Evolutionary conservation across 2,888 invertebrate species (phyloP).

Genomic region (Calameuta pallipes): DNA sequence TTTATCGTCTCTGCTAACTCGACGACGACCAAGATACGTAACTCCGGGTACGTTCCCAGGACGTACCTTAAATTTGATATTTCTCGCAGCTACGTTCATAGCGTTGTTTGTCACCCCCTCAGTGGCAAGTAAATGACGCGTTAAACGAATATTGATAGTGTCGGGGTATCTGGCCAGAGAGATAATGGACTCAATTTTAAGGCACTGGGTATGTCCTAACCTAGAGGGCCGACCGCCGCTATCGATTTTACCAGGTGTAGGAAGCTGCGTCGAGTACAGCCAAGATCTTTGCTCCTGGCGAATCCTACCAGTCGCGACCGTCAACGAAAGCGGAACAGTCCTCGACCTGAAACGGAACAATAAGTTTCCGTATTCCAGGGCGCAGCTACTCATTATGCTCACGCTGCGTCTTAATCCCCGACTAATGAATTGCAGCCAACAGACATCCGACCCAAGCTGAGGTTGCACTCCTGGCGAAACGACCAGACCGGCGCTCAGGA

Average conservation of each 20-base stretch:
- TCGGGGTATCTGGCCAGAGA: constrained; percentile 44
- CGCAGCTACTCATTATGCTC: constrained; percentile 45
- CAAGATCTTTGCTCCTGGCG: constrained; percentile 9
- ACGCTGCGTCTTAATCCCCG: constrained; percentile 45
- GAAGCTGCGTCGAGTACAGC: constrained; percentile 18
- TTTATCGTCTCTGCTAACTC: background rate
- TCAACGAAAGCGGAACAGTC: background rate
- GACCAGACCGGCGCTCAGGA: background rate
- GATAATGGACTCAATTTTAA: constrained; percentile 53
- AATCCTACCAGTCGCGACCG: background rate
- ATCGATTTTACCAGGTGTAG: constrained; percentile 17
- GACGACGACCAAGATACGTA: background rate
- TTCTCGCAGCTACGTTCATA: constrained; percentile 29
- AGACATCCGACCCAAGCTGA: constrained; percentile 22
- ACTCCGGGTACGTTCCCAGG: background rate
- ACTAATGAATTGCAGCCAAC: constrained; percentile 48
- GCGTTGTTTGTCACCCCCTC: constrained; percentile 38
- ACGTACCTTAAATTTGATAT: constrained; percentile 39
- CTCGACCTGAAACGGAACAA: background rate
- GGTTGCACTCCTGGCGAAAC: constrained; percentile 1
- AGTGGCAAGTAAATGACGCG: constrained; percentile 43
- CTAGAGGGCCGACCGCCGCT: constrained; percentile 16
- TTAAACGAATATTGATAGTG: constrained; percentile 53
- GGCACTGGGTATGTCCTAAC: constrained; percentile 27
- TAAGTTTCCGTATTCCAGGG: constrained; percentile 18